These are phyloP conservation scores for Penaeus japonicus DNA, from an alignment of 1,140 invertebrate species.

Conservation along the genomic window DNA sequence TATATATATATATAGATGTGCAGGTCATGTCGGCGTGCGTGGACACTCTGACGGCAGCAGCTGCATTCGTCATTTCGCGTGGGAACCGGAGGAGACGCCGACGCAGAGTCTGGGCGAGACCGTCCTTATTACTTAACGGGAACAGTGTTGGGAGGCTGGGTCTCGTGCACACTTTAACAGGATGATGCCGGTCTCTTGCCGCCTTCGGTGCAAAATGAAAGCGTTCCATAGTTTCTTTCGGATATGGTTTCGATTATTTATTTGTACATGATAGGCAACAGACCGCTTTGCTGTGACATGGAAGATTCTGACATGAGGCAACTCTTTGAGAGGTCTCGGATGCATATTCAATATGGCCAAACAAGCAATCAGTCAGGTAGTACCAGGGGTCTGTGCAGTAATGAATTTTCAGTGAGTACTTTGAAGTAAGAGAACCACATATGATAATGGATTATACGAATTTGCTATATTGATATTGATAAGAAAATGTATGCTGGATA, in stretches of 20 bases:
- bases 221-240: conserved; percentile 8
- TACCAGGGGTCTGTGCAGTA: too few species aligned
- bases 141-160: background rate
- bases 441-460: too few species aligned
- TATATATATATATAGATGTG: too few species aligned
- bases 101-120: background rate
- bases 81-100: conserved; percentile 12
- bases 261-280: conserved; percentile 3
- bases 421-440: too few species aligned
- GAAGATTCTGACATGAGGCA: background rate
- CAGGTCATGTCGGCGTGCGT: too few species aligned
- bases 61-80: conserved; percentile 9
- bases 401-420: too few species aligned
- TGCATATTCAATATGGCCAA: too few species aligned
- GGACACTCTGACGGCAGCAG: conserved; percentile 9
- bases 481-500: too few species aligned
- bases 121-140: background rate
- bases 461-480: too few species aligned
- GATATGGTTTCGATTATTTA: conserved; percentile 26
- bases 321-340: conserved; percentile 6
- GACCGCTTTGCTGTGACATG: conserved; percentile 23
- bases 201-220: background rate
- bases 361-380: too few species aligned
- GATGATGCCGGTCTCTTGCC: conserved; percentile 11
- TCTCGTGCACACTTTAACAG: background rate